Conservation (phyloP, 2,888 invertebrate species). For the Iphiclides podalirius region DNA sequence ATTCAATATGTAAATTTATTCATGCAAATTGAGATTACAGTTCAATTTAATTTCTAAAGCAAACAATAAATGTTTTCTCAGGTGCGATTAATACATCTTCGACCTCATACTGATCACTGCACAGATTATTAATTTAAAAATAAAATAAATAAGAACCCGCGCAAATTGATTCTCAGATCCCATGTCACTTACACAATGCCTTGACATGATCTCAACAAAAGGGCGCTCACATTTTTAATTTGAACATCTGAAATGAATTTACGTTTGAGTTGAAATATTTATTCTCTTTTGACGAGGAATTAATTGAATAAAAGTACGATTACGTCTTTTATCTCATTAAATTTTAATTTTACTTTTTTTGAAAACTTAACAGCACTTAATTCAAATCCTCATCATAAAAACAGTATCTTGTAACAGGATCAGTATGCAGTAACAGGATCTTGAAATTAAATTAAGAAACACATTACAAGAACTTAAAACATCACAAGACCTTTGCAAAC, state of each 20-base stretch:
- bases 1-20: no score
- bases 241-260: constrained; percentile 5
- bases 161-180: constrained; percentile 14
- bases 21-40: no score
- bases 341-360: no score
- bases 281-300: not conserved
- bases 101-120: not conserved
- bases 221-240: constrained; percentile 9
- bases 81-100: not conserved
- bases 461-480: no score
- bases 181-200: constrained; percentile 4
- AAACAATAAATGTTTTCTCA: not conserved
- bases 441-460: no score
- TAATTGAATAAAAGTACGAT: not conserved
- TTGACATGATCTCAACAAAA: constrained; percentile 11
- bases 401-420: no score
- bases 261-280: not conserved
- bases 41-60: not conserved
- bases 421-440: no score
- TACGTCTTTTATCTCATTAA: constrained; percentile 1
- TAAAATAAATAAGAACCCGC: constrained; percentile 1
- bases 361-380: no score
- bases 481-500: no score
- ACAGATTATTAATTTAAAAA: constrained; percentile 18
- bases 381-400: no score